Evolutionary conservation across 2,888 invertebrate genomes (phyloP), one percentile per base, ranked within the genome.

Genomic region (Steromphala cineraria): DNA sequence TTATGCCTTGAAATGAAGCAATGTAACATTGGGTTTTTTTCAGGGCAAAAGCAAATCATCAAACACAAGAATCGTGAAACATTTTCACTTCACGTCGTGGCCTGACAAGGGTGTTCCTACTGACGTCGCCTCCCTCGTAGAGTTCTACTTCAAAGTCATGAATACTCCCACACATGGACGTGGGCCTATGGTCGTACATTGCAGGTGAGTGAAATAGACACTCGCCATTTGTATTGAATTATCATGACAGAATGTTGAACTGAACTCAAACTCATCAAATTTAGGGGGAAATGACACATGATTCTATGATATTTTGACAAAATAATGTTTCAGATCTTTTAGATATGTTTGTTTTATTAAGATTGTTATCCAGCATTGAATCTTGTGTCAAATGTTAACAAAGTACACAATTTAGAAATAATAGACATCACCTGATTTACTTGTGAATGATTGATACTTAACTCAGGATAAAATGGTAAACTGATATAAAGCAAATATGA

Each of bases 81-180:
- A 91, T 81, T 90, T 90, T 76, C 91, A 92, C 82, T 92, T 89
- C 85, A 91, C 90, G 2, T 87, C 89, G 0, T 92, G 92, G 92
- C 92, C 92, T 0, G 92, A 92, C 81, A 90, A 88, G 78, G 90
- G 91, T 56, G 87, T 87, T 17, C 88, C 88, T 0, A 81, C 79
- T n/a, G 86, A 85, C 19, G 83, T 87, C 0, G 85, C 90, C 31
- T 88, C 90, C 19, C 80, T 91, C 62, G 89, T 91, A n/a, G 84
- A 88, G 15, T 90, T 91, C 79, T 78, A 87, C 10, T 81, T 86
- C 52, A 90, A 89, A 79, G 90, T 90, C 10, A 78, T 82, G 15
- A 80, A 84, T n/a, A 83, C 85, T 10, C 82, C 83, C 17, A 67
- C 77, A 2, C 52, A 40, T 13, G 75, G 81, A 3, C 79, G 76